Percentiles rank a stretch among this genome's conserved stretches.
Evolutionary conservation across 2,113 vertebrate species (phyloP).

Genomic region (Hypocryptadius cinnamomeus): DNA sequence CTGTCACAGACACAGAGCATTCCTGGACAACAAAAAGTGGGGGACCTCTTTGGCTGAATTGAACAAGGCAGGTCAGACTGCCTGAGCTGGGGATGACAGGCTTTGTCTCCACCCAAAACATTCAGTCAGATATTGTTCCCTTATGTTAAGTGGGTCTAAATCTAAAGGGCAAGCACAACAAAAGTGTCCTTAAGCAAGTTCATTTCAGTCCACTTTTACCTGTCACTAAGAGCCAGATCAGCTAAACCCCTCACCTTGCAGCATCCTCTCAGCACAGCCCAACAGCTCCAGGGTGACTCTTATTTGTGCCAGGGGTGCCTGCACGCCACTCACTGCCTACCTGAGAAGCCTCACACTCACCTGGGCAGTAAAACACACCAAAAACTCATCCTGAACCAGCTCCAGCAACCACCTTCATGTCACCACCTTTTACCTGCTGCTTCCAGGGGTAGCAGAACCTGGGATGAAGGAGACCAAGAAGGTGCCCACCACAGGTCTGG

Average conservation of each 20-base stretch:
- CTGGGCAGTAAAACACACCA: neutral
- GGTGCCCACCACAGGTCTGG: neutral
- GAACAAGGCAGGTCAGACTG: neutral
- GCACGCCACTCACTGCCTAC: neutral
- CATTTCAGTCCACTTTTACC: neutral
- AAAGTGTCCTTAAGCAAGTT: neutral
- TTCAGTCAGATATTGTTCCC: neutral
- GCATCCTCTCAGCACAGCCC: neutral
- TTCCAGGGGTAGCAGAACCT: neutral
- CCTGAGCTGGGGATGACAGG: neutral
- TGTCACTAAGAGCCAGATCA: neutral
- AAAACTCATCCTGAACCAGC: neutral
- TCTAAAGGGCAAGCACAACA: neutral
- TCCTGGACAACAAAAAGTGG: neutral
- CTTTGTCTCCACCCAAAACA: neutral
- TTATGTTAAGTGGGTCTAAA: neutral
- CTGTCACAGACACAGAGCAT: neutral
- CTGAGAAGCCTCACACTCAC: neutral
- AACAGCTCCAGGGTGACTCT: neutral
- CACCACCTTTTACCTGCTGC: neutral
- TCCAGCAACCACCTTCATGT: neutral
- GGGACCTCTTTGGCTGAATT: neutral
- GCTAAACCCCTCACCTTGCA: neutral
- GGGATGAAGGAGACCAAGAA: neutral
- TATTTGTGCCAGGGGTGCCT: neutral